Evolutionary conservation across 1,140 invertebrate genomes (phyloP).

Genomic region (Lepeophtheirus salmonis): DNA sequence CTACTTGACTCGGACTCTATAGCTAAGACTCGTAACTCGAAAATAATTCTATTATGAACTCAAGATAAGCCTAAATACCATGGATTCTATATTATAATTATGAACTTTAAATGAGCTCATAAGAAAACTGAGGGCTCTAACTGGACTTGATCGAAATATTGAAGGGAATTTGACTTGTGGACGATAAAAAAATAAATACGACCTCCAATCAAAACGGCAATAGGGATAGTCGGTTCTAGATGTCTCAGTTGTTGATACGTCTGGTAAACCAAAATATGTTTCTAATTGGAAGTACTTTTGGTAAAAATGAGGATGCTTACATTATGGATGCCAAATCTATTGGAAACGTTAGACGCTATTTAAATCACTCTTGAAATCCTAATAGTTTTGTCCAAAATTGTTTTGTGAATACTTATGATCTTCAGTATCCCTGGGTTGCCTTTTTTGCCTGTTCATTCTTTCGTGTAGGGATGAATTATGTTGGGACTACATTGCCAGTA

Average conservation of each 20-base stretch:
- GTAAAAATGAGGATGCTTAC: slow-evolving; percentile 50
- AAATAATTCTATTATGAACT: too few relatives aligned
- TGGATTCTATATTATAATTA: too few relatives aligned
- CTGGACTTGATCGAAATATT: too few relatives aligned
- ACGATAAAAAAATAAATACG: slow-evolving; percentile 15
- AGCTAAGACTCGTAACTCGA: too few relatives aligned
- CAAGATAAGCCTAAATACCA: too few relatives aligned
- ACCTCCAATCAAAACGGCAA: slow-evolving; percentile 17
- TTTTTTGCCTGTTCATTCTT: slow-evolving; percentile 79
- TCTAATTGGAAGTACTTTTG: slow-evolving; percentile 56
- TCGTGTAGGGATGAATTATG: slow-evolving; percentile 77
- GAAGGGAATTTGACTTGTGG: too few relatives aligned
- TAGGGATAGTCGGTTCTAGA: neutral
- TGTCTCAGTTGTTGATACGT: neutral
- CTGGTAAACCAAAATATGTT: slow-evolving; percentile 22
- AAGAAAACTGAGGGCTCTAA: too few relatives aligned
- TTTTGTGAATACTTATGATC: slow-evolving; percentile 89
- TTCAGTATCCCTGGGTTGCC: slow-evolving; percentile 87
- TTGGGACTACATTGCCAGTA: slow-evolving; percentile 95
- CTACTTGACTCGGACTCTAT: too few relatives aligned
- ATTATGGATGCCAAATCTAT: slow-evolving; percentile 91
- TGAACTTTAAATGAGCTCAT: too few relatives aligned
- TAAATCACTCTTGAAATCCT: slow-evolving; percentile 85
- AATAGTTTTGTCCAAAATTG: slow-evolving; percentile 97
- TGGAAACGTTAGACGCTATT: slow-evolving; percentile 84